Evolutionary conservation across 2,888 invertebrate species (phyloP).

Genomic region (Trypoxylon attenuatum): DNA sequence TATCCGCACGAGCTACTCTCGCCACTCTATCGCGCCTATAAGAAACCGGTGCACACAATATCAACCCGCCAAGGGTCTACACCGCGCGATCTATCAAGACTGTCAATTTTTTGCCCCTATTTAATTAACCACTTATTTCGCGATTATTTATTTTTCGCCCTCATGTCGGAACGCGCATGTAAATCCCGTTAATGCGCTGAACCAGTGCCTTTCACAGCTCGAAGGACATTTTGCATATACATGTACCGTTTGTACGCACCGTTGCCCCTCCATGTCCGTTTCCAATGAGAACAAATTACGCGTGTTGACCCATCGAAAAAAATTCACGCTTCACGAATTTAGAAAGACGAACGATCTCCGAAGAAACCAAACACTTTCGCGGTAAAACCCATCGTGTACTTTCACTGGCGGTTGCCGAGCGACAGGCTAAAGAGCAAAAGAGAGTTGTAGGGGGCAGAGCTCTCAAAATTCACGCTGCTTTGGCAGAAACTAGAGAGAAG

Average conservation of each 20-base stretch:
- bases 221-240: neutral
- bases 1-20: conserved; percentile 14
- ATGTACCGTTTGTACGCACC: neutral
- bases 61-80: neutral
- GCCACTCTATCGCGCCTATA: conserved; percentile 21
- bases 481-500: neutral
- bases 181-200: neutral
- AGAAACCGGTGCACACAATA: neutral
- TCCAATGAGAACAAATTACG: too few relatives aligned
- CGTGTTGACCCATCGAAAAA: too few relatives aligned
- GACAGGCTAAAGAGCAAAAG: neutral
- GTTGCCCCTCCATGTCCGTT: neutral
- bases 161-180: neutral
- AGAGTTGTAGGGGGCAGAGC: neutral
- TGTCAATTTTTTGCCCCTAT: conserved; percentile 3
- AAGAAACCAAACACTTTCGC: neutral
- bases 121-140: neutral
- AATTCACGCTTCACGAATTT: too few relatives aligned
- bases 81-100: neutral
- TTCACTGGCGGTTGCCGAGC: neutral
- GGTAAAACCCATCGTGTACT: too few relatives aligned
- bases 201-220: conserved; percentile 6
- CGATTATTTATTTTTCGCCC: conserved; percentile 6
- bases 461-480: conserved; percentile 1
- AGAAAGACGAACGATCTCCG: too few relatives aligned